Evolutionary conservation across 2,113 vertebrate species (phyloP).

Genomic region (Empidonax traillii): DNA sequence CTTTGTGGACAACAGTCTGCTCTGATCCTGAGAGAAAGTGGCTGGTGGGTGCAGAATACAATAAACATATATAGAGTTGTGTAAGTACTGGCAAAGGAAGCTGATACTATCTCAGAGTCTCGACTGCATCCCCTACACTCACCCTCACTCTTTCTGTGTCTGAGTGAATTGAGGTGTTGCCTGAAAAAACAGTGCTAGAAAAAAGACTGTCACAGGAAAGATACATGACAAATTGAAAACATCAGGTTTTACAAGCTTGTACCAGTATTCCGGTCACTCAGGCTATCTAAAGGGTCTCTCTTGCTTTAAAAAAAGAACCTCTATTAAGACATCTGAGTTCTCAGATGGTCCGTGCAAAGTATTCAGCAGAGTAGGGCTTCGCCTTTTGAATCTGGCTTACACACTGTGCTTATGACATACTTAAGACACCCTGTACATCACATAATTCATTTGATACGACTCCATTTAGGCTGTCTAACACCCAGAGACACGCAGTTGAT

Average conservation of each 20-base stretch:
- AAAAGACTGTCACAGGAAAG: neutral
- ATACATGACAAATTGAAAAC: neutral
- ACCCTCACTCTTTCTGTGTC: neutral
- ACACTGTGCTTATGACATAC: neutral
- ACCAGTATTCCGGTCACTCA: neutral
- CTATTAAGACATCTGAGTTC: neutral
- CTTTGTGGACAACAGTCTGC: neutral
- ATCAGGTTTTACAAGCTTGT: neutral
- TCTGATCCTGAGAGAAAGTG: neutral
- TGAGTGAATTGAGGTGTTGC: neutral
- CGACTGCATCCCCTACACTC: neutral
- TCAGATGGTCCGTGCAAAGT: slow-evolving; percentile 6
- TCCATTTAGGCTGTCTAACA: slow-evolving; percentile 45
- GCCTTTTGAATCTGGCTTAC: neutral
- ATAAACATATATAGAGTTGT: neutral
- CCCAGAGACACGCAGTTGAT: slow-evolving; percentile 42
- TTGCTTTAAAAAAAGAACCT: neutral
- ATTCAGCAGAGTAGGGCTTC: neutral
- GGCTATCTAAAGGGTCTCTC: neutral
- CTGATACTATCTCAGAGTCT: neutral
- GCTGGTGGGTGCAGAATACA: neutral
- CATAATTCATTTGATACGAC: neutral
- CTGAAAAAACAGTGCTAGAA: neutral
- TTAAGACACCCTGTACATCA: slow-evolving; percentile 23
- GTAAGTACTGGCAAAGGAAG: neutral